These are phyloP conservation scores for Notolabrus celidotus DNA, from an alignment of 2,797 vertebrate genomes.

Conservation along the genomic window DNA sequence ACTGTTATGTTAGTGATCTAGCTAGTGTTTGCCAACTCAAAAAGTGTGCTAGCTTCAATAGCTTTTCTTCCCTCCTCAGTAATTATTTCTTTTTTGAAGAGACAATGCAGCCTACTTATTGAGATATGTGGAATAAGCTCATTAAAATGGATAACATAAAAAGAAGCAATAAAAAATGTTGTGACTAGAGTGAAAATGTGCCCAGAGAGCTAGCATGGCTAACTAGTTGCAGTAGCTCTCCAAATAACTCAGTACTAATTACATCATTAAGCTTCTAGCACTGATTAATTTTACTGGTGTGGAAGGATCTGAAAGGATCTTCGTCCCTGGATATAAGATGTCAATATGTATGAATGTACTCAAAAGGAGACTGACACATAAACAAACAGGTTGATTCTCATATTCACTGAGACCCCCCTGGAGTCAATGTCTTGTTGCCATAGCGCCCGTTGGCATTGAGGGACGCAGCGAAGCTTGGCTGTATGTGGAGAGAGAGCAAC, in stretches of 20 bases:
- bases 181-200: background rate
- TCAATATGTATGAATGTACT: conserved; percentile 34
- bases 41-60: background rate
- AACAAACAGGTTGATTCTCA: conserved; percentile 42
- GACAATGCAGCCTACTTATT: background rate
- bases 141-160: background rate
- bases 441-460: conserved; percentile 74
- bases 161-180: background rate
- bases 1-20: no score
- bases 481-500: conserved; percentile 16
- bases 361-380: conserved; percentile 17
- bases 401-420: conserved; percentile 47
- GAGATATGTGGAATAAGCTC: no score
- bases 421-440: conserved; percentile 74
- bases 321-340: conserved; percentile 1
- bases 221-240: background rate
- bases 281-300: background rate
- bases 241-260: background rate
- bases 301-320: background rate
- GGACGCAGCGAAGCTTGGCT: conserved; percentile 48
- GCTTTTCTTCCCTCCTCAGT: no score
- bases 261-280: background rate
- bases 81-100: background rate
- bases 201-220: background rate
- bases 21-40: background rate